Evolutionary conservation across 2,113 vertebrate genomes (phyloP).

Genomic region (Trichechus manatus): DNA sequence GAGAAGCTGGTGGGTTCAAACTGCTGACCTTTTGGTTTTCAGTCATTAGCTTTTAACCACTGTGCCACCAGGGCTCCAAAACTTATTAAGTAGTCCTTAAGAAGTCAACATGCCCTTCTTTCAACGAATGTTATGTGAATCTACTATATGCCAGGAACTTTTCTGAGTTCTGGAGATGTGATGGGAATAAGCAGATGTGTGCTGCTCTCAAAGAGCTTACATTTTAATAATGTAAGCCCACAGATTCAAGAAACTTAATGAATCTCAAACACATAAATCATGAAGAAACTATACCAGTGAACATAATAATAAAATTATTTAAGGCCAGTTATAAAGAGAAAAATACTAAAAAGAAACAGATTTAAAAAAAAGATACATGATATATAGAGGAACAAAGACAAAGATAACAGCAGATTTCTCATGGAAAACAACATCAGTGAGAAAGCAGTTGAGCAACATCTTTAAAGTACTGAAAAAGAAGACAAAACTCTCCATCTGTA

Average conservation of each 20-base stretch:
- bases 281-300: not conserved
- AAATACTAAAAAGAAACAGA: not conserved
- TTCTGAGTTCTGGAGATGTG: not conserved
- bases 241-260: not conserved
- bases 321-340: not conserved
- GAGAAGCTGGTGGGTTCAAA: no score
- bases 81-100: not conserved
- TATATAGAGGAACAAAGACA: not conserved
- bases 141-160: not conserved
- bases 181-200: not conserved
- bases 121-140: not conserved
- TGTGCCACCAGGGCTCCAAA: no score
- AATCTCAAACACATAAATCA: not conserved
- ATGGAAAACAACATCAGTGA: not conserved
- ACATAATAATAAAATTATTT: not conserved
- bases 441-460: not conserved
- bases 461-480: not conserved
- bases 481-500: not conserved
- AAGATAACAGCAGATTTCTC: not conserved
- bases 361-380: not conserved
- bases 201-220: not conserved
- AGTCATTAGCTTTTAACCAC: no score
- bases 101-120: not conserved
- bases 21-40: no score
- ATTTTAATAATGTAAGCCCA: not conserved